Base-by-base conservation (phyloP, 2,888 invertebrate genomes). In the Sthenelais limicola region DNA sequence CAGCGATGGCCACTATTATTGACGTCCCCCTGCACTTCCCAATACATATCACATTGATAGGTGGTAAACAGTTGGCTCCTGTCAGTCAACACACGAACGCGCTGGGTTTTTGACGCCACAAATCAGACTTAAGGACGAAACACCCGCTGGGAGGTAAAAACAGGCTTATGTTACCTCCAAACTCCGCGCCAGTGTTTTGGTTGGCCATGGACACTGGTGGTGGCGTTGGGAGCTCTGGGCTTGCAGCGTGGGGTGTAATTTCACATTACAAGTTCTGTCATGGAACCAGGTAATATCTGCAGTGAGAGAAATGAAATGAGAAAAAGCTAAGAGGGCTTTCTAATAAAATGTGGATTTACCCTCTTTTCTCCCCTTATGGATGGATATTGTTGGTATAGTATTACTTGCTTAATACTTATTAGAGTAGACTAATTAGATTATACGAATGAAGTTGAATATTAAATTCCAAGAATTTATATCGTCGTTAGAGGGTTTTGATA, bases 41-140 rank as follows among this genome's bases (percentile, higher is more conserved):
- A 56, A 56, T 56, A 56, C 56, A 56, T 56, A 56, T 56, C 56
- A 56, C 56, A 56, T 56, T 56, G 56, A 56, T 56, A 32, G 56
- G 30, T 32, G 12, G 56, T 33, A 56, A 56, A 56, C 56, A 56
- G 56, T 56, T 56, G 18, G 33, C 30, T 33, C 32, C 56, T 3
- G 56, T 56, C 56, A 21, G 56, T 56, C 56, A 56, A 56, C 56
- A 56, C 3, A 33, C 56, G 24, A 33, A 56, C 56, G 24, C 56
- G 32, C 3, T 56, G 32, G 33, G 32, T 56, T 56, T 56, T 56
- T 56, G 21, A 33, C 30, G 56, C 33, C 56, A 30, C 30, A 56
- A 56, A n/a, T 56, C 56, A n/a, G 56, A 56, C 32, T 56, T 56
- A 33, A 30, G 18, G 56, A 33, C 30, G 56, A 33, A 56, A 56